Percentiles rank a stretch among this genome's conserved stretches.
These are phyloP conservation scores for Chelidonichthys spinosus DNA, from an alignment of 2,797 vertebrate genomes.

Conservation along the genomic window DNA sequence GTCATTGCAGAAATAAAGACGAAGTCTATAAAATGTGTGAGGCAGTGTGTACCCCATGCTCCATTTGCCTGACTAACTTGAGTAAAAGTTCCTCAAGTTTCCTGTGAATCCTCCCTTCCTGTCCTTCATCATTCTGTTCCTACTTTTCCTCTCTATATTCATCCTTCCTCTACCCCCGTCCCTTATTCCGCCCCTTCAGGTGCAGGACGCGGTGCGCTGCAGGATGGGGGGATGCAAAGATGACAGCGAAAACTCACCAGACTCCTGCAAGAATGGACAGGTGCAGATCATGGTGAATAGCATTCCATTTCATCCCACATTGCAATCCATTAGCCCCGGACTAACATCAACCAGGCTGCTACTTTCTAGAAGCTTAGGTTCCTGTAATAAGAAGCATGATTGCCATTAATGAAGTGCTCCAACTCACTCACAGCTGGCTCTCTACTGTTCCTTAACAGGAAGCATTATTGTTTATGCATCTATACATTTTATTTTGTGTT, in stretches of 20 bases:
- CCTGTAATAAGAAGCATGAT: constrained; percentile 31
- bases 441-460: not conserved
- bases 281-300: constrained; percentile 99
- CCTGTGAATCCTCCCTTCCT: constrained; percentile 49
- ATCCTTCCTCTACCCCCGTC: not conserved
- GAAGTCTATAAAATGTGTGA: constrained; percentile 23
- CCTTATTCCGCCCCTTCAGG: constrained; percentile 78
- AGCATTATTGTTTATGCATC: constrained; percentile 35
- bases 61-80: constrained; percentile 44
- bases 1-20: constrained; percentile 26
- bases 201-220: constrained; percentile 97
- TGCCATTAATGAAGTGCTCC: constrained; percentile 24
- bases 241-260: constrained; percentile 97
- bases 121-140: constrained; percentile 5
- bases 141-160: constrained; percentile 17
- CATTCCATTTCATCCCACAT: constrained; percentile 83
- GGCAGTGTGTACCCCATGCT: constrained; percentile 28
- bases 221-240: constrained; percentile 96
- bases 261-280: constrained; percentile 99
- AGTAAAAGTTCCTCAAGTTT: constrained; percentile 51
- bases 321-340: constrained; percentile 38
- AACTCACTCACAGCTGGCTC: constrained; percentile 22
- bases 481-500: constrained; percentile 5
- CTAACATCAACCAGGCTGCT: constrained; percentile 27
- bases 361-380: constrained; percentile 15